These are phyloP conservation scores for Amyelois transitella DNA, from an alignment of 1,140 invertebrate species.

Conservation along the genomic window DNA sequence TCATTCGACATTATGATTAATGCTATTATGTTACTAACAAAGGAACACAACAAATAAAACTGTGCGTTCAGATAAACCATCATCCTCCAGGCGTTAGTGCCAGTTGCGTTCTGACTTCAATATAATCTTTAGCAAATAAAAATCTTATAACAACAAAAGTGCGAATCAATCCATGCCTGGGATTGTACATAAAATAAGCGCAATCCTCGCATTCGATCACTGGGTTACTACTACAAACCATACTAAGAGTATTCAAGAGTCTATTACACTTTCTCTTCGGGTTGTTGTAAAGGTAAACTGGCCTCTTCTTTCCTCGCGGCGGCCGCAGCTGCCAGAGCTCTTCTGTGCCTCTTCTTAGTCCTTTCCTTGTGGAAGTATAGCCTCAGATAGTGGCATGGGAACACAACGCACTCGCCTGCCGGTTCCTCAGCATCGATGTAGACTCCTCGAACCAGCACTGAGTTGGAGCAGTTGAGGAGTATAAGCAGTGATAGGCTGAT, in stretches of 20 bases:
- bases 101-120: too few species aligned
- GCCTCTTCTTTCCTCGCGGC: constrained; percentile 48
- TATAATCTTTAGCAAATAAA: too few species aligned
- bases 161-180: too few species aligned
- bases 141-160: too few species aligned
- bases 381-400: constrained; percentile 87
- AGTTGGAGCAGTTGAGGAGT: constrained; percentile 88
- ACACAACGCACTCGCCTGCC: constrained; percentile 84
- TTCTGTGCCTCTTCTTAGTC: constrained; percentile 74
- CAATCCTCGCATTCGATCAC: constrained; percentile 1
- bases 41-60: too few species aligned
- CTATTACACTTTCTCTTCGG: constrained; percentile 53
- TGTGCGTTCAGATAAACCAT: too few species aligned
- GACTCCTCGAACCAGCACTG: constrained; percentile 86
- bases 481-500: constrained; percentile 84
- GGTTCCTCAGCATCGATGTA: constrained; percentile 89
- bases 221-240: background rate
- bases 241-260: too few species aligned
- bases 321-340: constrained; percentile 41
- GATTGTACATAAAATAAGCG: too few species aligned
- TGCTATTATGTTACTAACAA: too few species aligned
- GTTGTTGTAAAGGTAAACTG: constrained; percentile 49
- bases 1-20: too few species aligned
- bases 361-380: constrained; percentile 82
- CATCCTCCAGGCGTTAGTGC: too few species aligned